Percentiles rank a stretch among this genome's conserved stretches.
Evolutionary conservation across 35 echinoderm and acorn worm genomes (phyloP).

Genomic region (Hemicentrotus pulcherrimus): DNA sequence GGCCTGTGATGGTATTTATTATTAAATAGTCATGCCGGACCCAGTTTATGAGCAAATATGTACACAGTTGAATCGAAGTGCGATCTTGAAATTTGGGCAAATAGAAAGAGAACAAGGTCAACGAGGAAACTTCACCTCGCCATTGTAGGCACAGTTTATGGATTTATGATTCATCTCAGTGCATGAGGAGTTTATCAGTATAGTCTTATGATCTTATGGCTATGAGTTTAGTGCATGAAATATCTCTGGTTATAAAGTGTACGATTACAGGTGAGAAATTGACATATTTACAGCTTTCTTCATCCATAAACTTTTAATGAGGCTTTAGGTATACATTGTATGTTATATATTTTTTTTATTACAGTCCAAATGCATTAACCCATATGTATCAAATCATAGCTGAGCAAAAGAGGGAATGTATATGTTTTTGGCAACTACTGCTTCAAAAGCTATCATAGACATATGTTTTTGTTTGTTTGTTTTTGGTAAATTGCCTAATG

Average conservation of each 20-base stretch:
- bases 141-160: background rate
- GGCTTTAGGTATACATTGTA: too few species aligned
- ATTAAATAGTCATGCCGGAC: background rate
- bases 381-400: too few species aligned
- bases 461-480: too few species aligned
- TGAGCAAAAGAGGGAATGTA: too few species aligned
- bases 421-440: too few species aligned
- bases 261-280: background rate
- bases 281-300: background rate
- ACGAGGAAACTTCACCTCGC: background rate
- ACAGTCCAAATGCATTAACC: background rate
- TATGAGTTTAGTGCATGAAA: background rate
- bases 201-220: background rate
- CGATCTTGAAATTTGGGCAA: background rate
- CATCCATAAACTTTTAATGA: background rate
- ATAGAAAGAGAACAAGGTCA: conserved; percentile 35
- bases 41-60: conserved; percentile 40
- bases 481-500: too few species aligned
- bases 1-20: background rate
- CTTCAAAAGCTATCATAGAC: too few species aligned
- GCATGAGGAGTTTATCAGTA: background rate
- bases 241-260: background rate
- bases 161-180: conserved; percentile 19
- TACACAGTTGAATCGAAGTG: background rate
- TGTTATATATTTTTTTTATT: too few species aligned